Conservation (phyloP, 2,113 vertebrate species). For the Macrotis lagotis region DNA sequence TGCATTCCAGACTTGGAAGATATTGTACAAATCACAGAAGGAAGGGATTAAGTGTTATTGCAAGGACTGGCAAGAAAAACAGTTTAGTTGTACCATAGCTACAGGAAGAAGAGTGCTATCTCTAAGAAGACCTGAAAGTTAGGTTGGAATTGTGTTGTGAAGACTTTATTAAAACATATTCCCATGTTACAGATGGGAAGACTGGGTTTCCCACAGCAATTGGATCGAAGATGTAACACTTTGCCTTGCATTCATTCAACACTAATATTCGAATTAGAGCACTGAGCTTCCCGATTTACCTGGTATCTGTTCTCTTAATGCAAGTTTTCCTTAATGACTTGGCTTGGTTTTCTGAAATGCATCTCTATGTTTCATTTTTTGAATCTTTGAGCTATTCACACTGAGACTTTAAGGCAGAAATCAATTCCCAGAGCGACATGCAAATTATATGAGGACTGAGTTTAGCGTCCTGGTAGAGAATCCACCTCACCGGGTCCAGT, state of each 20-base stretch:
- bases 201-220: background rate
- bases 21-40: background rate
- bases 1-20: background rate
- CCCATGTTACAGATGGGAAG: background rate
- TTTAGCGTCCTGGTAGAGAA: background rate
- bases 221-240: background rate
- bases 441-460: constrained; percentile 1
- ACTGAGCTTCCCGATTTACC: constrained; percentile 17
- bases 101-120: background rate
- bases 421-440: background rate
- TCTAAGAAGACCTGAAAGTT: background rate
- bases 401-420: constrained; percentile 18
- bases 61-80: background rate
- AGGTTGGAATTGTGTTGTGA: background rate
- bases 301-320: background rate
- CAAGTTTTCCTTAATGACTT: background rate
- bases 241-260: background rate
- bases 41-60: background rate
- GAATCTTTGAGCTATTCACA: background rate
- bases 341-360: background rate
- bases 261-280: background rate
- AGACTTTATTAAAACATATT: background rate
- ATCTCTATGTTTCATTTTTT: background rate
- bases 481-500: constrained; percentile 10
- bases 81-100: background rate